Conservation (phyloP, 2,797 vertebrate genomes). For the Nannoperca obscura region DNA sequence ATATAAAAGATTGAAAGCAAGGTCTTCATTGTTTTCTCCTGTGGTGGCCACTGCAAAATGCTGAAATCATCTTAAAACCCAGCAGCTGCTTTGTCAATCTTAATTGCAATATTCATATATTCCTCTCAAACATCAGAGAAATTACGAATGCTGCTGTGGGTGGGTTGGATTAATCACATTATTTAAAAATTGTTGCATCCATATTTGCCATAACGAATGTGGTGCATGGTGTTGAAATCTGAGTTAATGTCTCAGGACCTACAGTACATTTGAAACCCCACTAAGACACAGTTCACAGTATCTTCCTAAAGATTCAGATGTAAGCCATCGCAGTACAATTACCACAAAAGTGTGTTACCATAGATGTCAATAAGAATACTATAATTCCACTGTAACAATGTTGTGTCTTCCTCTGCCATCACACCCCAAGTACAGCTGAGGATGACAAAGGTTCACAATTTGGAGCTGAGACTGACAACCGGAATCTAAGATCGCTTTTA, state of each 20-base stretch:
- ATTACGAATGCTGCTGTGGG: slow-evolving; percentile 6
- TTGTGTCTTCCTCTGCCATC: neutral
- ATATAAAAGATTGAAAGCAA: neutral
- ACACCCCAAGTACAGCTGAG: neutral
- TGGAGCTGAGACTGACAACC: slow-evolving; percentile 12
- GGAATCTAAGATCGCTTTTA: slow-evolving; percentile 33
- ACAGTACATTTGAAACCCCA: neutral
- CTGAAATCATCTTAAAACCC: slow-evolving; percentile 33
- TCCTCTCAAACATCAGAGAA: slow-evolving; percentile 29
- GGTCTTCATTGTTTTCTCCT: slow-evolving; percentile 13
- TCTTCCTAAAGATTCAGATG: neutral
- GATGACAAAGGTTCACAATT: slow-evolving; percentile 13
- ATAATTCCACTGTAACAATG: neutral
- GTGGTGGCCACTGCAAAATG: slow-evolving; percentile 18
- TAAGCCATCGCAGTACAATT: neutral
- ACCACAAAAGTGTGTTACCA: neutral
- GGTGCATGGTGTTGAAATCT: slow-evolving; percentile 8
- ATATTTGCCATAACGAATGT: slow-evolving; percentile 11
- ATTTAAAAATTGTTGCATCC: slow-evolving; percentile 9
- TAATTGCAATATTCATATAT: slow-evolving; percentile 25
- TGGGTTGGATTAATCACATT: slow-evolving; percentile 17
- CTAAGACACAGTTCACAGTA: neutral
- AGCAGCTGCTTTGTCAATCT: slow-evolving; percentile 48
- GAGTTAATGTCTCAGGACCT: neutral
- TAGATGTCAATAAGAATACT: neutral